A percentile compares a stretch with the other conserved stretches of the same genome.
These are phyloP conservation scores for Mergus octosetaceus DNA, from an alignment of 2,797 vertebrate species.

Conservation along the genomic window DNA sequence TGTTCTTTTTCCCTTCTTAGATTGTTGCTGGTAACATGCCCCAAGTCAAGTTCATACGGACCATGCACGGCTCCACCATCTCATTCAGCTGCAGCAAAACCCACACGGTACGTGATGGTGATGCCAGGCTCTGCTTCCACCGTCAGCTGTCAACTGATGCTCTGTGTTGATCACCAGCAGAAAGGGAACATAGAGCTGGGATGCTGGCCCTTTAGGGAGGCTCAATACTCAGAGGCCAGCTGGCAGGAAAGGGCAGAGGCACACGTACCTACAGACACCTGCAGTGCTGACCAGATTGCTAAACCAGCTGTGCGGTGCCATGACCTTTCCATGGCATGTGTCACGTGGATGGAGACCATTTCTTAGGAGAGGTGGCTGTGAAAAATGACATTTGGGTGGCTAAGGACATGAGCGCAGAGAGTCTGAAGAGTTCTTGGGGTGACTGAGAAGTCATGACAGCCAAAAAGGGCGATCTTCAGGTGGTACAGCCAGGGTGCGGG, in stretches of 20 bases:
- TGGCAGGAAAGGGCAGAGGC: neutral
- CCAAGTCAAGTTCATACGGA: conserved; percentile 68
- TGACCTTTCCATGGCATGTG: accelerated
- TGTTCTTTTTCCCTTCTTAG: conserved; percentile 58
- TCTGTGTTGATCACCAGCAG: neutral
- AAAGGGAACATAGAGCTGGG: neutral
- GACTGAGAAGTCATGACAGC: neutral
- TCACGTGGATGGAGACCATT: neutral
- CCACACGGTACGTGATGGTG: conserved; percentile 78
- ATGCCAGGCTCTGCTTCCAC: neutral
- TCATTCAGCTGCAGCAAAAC: conserved; percentile 84
- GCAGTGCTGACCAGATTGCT: neutral
- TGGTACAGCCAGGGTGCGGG: neutral
- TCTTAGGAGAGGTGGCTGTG: neutral
- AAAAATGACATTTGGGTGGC: neutral
- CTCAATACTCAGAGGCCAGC: neutral
- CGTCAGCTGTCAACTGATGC: neutral
- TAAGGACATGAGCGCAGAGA: neutral
- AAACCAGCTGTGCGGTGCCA: neutral
- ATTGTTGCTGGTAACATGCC: conserved; percentile 75
- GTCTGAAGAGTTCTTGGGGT: neutral
- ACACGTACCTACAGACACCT: neutral
- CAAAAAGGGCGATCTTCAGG: neutral
- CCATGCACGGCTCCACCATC: conserved; percentile 87
- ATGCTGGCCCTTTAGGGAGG: neutral